Base-by-base conservation (phyloP, 2,113 vertebrate genomes). In the Elephantulus edwardii region DNA sequence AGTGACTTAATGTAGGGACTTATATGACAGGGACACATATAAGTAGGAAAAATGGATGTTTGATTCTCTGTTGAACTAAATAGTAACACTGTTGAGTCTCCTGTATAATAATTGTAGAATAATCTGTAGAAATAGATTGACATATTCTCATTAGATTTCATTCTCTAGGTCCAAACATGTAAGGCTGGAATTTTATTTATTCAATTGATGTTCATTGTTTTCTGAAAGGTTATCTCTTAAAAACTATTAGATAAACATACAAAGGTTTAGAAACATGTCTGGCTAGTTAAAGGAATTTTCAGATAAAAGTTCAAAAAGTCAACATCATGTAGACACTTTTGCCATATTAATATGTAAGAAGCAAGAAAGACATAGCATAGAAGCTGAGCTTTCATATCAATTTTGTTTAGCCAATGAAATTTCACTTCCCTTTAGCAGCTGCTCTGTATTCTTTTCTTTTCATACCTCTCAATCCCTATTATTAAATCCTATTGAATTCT, bases 31-130 rank as follows among this genome's bases (percentile, higher is more conserved):
- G n/a, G 12, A 83, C 58, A 93, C 16, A 42, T 68, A 8, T 90
- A 78, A 95, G 28, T 82, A 92, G 93, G 91, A 94, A 91, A 95
- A 96, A 93, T 88, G 42, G 40, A 89, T 75, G 50, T 28, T 64
- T 26, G 86, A 20, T 46, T 86, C 40, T 79, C 38, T 64, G 54
- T 35, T 60, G 20, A 88, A 87, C 82, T 50, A 93, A 94, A 94
- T 91, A 83, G 89, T 83, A 92, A 77, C 28, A 30, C 28, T 85
- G 33, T 87, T 91, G 84, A 75, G 88, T 20, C 13, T 44, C 40
- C 44, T 44, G 24, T 44, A 3, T 88, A 89, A 89, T 24, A 94
- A 74, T 64, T 76, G 66, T 86, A 91, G 90, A 93, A 77, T 17
- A 44, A 89, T 74, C 70, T 76, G 66, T 86, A 91, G 90, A 93